A percentile compares a stretch with the other conserved stretches of the same genome.
These are phyloP conservation scores for Hemaris fuciformis DNA, from an alignment of 2,888 invertebrate genomes.

Conservation along the genomic window DNA sequence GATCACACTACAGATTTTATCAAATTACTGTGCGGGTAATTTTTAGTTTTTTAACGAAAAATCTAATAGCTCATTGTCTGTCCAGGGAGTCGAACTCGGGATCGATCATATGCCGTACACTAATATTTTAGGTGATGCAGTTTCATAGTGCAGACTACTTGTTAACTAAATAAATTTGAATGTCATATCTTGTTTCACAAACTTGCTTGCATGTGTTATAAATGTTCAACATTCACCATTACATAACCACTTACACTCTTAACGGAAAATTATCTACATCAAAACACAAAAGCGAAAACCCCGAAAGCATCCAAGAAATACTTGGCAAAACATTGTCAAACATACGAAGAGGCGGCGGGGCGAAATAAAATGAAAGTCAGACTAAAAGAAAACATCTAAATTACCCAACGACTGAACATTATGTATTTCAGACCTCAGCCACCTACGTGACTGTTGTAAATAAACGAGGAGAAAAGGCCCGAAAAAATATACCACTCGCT, in stretches of 20 bases:
- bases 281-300: not conserved
- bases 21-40: too few species aligned
- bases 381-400: conserved; percentile 19
- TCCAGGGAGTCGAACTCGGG: too few species aligned
- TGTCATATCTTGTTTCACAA: too few species aligned
- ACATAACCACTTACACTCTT: not conserved
- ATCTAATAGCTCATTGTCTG: not conserved
- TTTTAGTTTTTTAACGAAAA: too few species aligned
- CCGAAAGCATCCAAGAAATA: not conserved
- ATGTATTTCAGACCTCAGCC: conserved; percentile 21
- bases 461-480: conserved; percentile 18
- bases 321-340: not conserved
- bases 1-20: too few species aligned
- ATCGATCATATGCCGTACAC: too few species aligned
- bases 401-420: conserved; percentile 23
- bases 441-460: conserved; percentile 26
- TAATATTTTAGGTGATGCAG: too few species aligned
- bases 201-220: too few species aligned
- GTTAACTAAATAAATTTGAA: too few species aligned
- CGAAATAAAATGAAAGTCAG: conserved; percentile 10
- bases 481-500: conserved; percentile 16
- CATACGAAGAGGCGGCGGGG: not conserved
- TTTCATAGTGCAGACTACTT: too few species aligned
- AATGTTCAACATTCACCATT: too few species aligned
- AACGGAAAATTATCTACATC: not conserved